These are phyloP conservation scores for Plusia festucae DNA, from an alignment of 2,888 invertebrate species.

Conservation along the genomic window DNA sequence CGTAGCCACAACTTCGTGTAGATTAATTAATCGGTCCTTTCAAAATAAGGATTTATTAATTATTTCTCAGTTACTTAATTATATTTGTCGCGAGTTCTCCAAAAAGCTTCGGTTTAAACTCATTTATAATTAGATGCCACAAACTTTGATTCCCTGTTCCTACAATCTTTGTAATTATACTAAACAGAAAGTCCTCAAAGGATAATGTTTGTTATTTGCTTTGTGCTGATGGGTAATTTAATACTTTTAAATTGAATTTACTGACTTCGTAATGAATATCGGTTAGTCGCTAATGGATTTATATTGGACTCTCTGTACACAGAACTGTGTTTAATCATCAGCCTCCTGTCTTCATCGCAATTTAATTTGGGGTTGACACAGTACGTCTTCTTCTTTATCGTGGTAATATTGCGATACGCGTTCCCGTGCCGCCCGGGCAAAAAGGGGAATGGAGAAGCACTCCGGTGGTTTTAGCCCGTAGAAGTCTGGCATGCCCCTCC, in stretches of 20 bases:
- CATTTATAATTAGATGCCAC: slow-evolving; percentile 40
- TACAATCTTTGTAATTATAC: slow-evolving; percentile 52
- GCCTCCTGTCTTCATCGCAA: too few relatives aligned
- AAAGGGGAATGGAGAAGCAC: too few relatives aligned
- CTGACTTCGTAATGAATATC: background rate
- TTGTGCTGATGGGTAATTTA: slow-evolving; percentile 25
- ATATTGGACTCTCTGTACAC: background rate
- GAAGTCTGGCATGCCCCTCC: too few relatives aligned
- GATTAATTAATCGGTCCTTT: slow-evolving; percentile 54
- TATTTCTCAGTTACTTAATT: slow-evolving; percentile 59
- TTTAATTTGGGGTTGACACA: too few relatives aligned
- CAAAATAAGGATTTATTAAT: slow-evolving; percentile 51
- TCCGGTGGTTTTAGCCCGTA: too few relatives aligned
- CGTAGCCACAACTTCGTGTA: slow-evolving; percentile 49
- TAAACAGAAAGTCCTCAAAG: slow-evolving; percentile 36
- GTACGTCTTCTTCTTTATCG: too few relatives aligned
- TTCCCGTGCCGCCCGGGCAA: too few relatives aligned
- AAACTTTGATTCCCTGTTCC: slow-evolving; percentile 50
- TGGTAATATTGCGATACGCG: too few relatives aligned
- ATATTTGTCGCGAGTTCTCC: slow-evolving; percentile 57
- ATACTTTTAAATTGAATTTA: slow-evolving; percentile 15
- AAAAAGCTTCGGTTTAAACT: slow-evolving; percentile 54
- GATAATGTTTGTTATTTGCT: slow-evolving; percentile 33
- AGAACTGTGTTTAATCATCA: too few relatives aligned
- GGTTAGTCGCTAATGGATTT: background rate